Base-by-base conservation (phyloP, 2,113 vertebrate genomes). In the Vidua chalybeata region DNA sequence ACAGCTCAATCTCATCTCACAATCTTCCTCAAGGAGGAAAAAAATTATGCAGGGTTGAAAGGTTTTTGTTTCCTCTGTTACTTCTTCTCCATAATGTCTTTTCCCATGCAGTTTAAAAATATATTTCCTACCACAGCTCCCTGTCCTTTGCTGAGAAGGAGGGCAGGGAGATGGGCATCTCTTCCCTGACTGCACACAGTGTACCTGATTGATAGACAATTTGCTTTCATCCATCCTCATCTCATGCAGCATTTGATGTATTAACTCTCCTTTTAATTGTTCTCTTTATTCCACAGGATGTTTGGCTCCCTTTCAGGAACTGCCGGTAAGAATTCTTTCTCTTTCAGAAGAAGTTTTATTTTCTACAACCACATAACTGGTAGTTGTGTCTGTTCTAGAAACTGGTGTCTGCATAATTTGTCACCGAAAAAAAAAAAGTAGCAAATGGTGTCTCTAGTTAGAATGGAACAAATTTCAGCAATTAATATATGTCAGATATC, bases 261-360 rank as follows among this genome's bases (percentile, higher is more conserved):
- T 43, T 82, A 30, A 39, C 8, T 58, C 55, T 76, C 55, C 33
- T 79, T 82, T 68, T n/a, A 95, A 67, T 71, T 31, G 8, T 74
- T 85, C 3, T 85, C 55, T 93, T 74, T 96, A 31, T 68, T 75
- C 61, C 49, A 61, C 92, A 96, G 96, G 92, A 63, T 90, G 59
- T 78, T 93, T 51, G 88, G 93, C 27, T 86, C 96, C 33, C 33
- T 43, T 49, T 61, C 92, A 0, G 96, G 79, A 95, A 90, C n/a
- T 61, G 22, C 45, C 0, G 96, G 96, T 97, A 97, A 97, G 96
- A 87, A 88, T 41, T 4, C 17, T 10, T 81, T 48, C 39, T 83
- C 33, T n/a, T 81, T 75, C 39, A 45, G 45, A 12, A 75, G 41
- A 49, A 51, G 16, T 43, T 82, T 58, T 61, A 4, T 79, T 76